Conservation (phyloP, 2,113 vertebrate species). For the Sceloporus undulatus region DNA sequence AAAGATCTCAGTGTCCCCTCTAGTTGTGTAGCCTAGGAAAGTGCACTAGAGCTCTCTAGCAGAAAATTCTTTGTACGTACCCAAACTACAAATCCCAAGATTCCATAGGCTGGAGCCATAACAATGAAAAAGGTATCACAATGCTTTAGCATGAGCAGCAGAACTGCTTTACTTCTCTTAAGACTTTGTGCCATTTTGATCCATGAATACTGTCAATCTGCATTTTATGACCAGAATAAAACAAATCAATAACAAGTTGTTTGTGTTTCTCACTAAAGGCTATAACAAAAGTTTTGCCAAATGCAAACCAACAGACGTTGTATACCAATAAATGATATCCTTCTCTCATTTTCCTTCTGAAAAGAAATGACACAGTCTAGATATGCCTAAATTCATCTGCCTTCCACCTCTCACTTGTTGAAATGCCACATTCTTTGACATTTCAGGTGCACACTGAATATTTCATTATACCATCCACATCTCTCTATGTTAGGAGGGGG, state of each 20-base stretch:
- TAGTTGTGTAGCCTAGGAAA: too few species aligned
- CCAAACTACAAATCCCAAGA: too few species aligned
- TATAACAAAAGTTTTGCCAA: neutral
- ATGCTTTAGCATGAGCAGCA: too few species aligned
- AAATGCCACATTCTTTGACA: constrained; percentile 60
- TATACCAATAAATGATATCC: neutral
- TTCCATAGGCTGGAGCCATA: too few species aligned
- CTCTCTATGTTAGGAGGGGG: constrained; percentile 41
- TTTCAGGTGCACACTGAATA: constrained; percentile 62
- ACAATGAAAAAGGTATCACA: too few species aligned
- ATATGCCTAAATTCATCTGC: neutral
- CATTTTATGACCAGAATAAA: constrained; percentile 16
- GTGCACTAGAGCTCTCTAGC: too few species aligned
- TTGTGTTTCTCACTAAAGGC: neutral
- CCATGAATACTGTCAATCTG: constrained; percentile 1
- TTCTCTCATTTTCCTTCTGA: constrained; percentile 1
- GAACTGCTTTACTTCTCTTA: neutral
- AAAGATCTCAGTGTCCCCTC: too few species aligned
- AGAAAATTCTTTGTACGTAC: too few species aligned
- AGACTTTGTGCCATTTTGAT: constrained; percentile 3
- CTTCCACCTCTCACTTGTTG: constrained; percentile 29
- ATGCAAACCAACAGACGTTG: neutral
- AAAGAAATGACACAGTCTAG: constrained; percentile 15
- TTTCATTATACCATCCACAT: constrained; percentile 60
- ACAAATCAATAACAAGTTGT: neutral